Base-by-base conservation (phyloP, 2,888 invertebrate genomes). In the Ornithoptera alexandrae region DNA sequence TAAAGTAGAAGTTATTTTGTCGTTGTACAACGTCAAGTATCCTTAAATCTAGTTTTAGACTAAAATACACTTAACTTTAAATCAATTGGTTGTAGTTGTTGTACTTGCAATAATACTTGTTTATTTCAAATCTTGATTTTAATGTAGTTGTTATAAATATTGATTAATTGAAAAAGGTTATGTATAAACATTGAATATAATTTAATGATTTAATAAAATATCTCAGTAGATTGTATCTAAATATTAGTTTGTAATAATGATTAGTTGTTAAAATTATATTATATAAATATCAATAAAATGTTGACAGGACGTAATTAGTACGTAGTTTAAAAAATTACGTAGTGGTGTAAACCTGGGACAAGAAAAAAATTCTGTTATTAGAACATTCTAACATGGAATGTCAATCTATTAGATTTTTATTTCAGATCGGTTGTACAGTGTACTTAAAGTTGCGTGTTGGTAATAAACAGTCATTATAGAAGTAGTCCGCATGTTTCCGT, bases 401-500 rank as follows among this genome's bases (percentile, higher is more conserved):
- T 6, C 18, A 58, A 42, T 57, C 22, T 22, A 58, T 67, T 58
- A 12, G 36, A 53, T 53, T 53, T 36, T 63, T 63, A 22, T 57
- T 22, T 64, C 53, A 59, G n/a, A 53, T 60, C 50, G 64, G 50
- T 39, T 68, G 22, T 64, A 60, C 30, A 22, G 60, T 10, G 39
- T 53, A 64, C 22, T 64, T 57, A 64, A 64, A 53, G 53, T 68
- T 59, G 63, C 68, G 64, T 63, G 64, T 36, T 50, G 3, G 36
- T 64, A 64, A 68, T 63, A 62, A 36, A 60, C 62, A 60, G 59
- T 64, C 36, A 68, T 68, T 64, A 64, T 39, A 36, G 18, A 60
- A 69, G 65, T 69, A 68, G 64, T 22, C 39, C 61, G 39, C 39
- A 59, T 69, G 61, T 65, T 64, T 65, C 64, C 64, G 64, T 65